phyloP scores from a whole-genome alignment of 2,113 vertebrate genomes.

The Xyrauchen texanus region DNA sequence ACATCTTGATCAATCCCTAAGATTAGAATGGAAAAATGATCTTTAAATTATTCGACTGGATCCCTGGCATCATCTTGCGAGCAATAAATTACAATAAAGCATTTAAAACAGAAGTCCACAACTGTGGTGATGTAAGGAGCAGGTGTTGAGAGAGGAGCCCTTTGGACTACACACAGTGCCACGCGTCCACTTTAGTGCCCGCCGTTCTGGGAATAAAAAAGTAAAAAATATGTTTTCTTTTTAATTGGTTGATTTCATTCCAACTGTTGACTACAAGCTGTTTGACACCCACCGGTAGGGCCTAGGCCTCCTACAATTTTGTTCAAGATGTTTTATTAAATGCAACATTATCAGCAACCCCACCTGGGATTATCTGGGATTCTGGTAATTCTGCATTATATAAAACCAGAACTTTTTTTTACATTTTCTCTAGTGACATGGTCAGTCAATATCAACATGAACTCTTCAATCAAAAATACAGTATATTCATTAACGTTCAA shows the following conservation, averaged over 20 bases:
- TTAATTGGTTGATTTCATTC: not conserved
- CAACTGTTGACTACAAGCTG: not conserved
- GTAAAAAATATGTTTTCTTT: conserved; percentile 21
- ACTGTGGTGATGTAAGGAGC: not conserved
- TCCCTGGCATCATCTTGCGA: not conserved
- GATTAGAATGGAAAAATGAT: no score
- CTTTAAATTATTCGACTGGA: no score
- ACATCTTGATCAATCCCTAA: no score
- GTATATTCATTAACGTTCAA: no score
- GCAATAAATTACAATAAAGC: not conserved
- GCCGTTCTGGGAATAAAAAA: conserved; percentile 12
- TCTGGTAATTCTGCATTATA: no score
- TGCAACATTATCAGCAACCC: no score
- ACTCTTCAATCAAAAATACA: no score
- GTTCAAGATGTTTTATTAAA: not conserved
- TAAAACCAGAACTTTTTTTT: no score
- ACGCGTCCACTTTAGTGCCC: conserved; percentile 5
- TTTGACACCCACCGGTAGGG: not conserved
- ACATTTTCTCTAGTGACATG: no score
- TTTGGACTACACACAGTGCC: not conserved
- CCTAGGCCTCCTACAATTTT: not conserved
- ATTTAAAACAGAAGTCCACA: not conserved
- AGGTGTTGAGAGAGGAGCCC: not conserved
- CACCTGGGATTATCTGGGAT: no score
- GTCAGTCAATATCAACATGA: no score